These are phyloP conservation scores for Synodontis membranacea DNA, from an alignment of 2,113 vertebrate species.

Conservation along the genomic window DNA sequence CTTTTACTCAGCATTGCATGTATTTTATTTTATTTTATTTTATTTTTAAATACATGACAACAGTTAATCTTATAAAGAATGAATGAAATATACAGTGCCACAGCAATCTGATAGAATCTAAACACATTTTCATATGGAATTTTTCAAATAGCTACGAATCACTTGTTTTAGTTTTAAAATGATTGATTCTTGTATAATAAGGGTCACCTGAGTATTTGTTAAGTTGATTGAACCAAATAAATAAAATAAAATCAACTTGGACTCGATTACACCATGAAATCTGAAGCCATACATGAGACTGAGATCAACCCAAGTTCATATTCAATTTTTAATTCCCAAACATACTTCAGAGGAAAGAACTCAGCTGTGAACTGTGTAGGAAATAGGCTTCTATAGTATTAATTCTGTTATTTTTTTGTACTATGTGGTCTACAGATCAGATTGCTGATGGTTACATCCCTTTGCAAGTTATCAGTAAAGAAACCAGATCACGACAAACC, in stretches of 20 bases:
- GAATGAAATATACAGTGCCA: neutral
- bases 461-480: constrained; percentile 63
- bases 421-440: constrained; percentile 60
- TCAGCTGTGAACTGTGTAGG: neutral
- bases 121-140: neutral
- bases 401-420: neutral
- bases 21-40: neutral
- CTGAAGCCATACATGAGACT: neutral
- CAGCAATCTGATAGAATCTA: neutral
- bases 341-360: neutral
- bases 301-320: neutral
- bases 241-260: neutral
- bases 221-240: neutral
- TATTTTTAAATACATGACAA: neutral
- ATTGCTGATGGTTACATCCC: constrained; percentile 62
- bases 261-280: neutral
- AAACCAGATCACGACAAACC: constrained; percentile 52
- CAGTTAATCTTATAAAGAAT: neutral
- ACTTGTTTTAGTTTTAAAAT: neutral
- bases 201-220: neutral
- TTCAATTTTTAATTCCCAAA: neutral
- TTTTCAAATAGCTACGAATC: neutral
- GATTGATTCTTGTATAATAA: neutral
- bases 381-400: neutral
- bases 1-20: neutral